Conservation (phyloP, 2,113 vertebrate genomes). For the Noturus placidus region DNA sequence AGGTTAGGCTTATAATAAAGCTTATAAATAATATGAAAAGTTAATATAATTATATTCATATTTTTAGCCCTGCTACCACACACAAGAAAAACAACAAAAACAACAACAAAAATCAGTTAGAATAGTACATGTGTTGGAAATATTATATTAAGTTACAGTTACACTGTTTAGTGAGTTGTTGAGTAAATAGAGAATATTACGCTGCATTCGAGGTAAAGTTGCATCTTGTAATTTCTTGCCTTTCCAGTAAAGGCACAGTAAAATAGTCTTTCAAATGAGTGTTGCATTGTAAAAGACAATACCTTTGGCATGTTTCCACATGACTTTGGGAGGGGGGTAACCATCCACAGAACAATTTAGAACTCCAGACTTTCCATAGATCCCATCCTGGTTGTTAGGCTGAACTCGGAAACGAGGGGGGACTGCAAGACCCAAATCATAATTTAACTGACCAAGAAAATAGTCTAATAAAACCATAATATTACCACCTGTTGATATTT, state of each 20-base stretch:
- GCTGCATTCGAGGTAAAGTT: neutral
- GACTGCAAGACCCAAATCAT: slow-evolving; percentile 69
- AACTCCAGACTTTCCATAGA: slow-evolving; percentile 93
- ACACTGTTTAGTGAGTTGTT: neutral
- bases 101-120: neutral
- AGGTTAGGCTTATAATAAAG: neutral
- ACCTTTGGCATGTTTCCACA: slow-evolving; percentile 99
- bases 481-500: neutral
- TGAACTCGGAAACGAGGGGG: slow-evolving; percentile 97
- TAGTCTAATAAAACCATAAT: too few relatives aligned
- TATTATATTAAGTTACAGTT: neutral
- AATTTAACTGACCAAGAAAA: neutral
- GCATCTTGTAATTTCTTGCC: neutral
- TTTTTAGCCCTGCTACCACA: neutral
- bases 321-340: slow-evolving; percentile 95
- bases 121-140: neutral
- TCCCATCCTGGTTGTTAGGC: slow-evolving; percentile 98
- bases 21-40: neutral
- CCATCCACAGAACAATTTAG: slow-evolving; percentile 96
- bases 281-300: slow-evolving; percentile 14
- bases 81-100: neutral
- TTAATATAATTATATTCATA: neutral
- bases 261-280: neutral
- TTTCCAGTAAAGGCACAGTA: neutral
- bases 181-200: neutral